Evolutionary conservation across 1,140 invertebrate species (phyloP).

Genomic region (Bombus sibiricus): DNA sequence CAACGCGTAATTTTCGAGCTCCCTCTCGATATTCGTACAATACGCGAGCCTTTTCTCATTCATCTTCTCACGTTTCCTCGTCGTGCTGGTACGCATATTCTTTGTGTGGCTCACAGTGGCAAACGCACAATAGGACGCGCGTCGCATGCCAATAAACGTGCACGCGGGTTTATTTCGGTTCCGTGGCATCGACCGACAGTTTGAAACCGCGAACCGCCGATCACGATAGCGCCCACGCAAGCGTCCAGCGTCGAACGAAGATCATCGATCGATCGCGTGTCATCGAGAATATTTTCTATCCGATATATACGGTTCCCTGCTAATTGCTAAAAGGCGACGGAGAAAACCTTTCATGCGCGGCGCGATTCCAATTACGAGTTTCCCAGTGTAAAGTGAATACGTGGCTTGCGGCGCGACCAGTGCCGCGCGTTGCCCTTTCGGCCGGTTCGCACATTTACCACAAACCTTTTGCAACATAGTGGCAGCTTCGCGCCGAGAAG

Average conservation of each 20-base stretch:
- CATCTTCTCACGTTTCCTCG: constrained; percentile 20
- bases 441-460: constrained; percentile 7
- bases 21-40: neutral
- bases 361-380: constrained; percentile 46
- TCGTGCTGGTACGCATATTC: neutral
- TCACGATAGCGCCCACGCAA: neutral
- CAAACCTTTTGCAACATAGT: constrained; percentile 49
- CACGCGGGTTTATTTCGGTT: constrained; percentile 36
- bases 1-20: neutral
- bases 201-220: neutral
- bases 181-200: neutral
- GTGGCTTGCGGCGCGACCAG: constrained; percentile 42
- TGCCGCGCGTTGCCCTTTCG: constrained; percentile 52
- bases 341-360: constrained; percentile 31
- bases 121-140: neutral
- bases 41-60: constrained; percentile 49
- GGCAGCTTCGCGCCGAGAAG: neutral
- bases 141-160: constrained; percentile 45
- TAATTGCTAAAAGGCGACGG: constrained; percentile 42
- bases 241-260: neutral
- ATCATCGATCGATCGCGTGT: constrained; percentile 36
- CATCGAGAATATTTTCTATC: constrained; percentile 11
- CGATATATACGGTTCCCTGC: neutral
- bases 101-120: neutral
- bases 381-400: constrained; percentile 54